Evolutionary conservation across 2,113 vertebrate genomes (phyloP).

Genomic region (Ctenodactylus gundi): DNA sequence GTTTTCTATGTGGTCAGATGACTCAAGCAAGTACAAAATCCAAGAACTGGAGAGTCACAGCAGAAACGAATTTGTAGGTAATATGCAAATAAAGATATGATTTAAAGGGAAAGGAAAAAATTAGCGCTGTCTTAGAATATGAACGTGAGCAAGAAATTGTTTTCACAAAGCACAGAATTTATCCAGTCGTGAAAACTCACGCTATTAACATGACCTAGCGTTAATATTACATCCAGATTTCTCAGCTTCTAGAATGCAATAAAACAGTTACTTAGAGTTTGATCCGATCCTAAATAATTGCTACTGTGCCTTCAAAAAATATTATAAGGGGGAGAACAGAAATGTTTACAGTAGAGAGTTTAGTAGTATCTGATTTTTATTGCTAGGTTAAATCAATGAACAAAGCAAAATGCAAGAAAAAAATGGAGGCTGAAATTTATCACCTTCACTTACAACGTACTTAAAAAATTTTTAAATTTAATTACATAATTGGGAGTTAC

Average conservation of each 20-base stretch:
- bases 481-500: background rate
- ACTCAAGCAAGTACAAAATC: slow-evolving; percentile 44
- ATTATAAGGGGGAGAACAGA: background rate
- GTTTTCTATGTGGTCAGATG: slow-evolving; percentile 48
- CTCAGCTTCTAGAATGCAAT: slow-evolving; percentile 3
- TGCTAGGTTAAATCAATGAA: slow-evolving; percentile 25
- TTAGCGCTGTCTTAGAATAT: slow-evolving; percentile 2
- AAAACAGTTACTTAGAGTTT: slow-evolving; percentile 11
- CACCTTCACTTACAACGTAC: background rate
- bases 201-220: background rate
- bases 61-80: background rate
- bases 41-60: background rate
- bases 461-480: background rate
- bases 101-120: slow-evolving; percentile 26
- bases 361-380: background rate
- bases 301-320: background rate
- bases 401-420: background rate
- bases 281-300: background rate
- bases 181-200: background rate
- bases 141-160: background rate
- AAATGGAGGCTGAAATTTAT: background rate
- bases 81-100: background rate
- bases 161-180: background rate
- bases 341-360: background rate
- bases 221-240: background rate